Evolutionary conservation across 2,888 invertebrate species (phyloP), one percentile per base, ranked within the genome.

Genomic region (Chaetogeoica ovagalla): DNA sequence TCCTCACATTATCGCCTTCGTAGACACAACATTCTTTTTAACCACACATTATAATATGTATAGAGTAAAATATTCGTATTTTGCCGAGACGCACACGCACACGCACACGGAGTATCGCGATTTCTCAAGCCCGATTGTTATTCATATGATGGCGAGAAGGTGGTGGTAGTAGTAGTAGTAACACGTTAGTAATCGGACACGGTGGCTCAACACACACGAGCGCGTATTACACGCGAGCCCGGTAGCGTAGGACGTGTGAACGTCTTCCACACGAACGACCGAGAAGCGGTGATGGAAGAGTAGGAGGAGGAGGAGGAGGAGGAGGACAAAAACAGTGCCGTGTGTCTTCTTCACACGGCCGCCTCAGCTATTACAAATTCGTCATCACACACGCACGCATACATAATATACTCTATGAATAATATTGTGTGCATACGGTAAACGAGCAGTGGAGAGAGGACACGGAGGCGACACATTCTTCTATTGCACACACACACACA

Each of bases 291-390:
- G n/a, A n/a, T n/a, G n/a, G n/a, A n/a, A n/a, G n/a, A n/a, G n/a
- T n/a, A 9, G 43, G 43, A 48, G 17, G 6, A 52, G 23, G 6
- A 23, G n/a, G n/a, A n/a, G n/a, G 8, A 9, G 43, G 43, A 48
- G 17, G 6, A 52, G 23, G 6, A 23, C 30, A 30, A 30, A 30
- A 30, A 30, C 30, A 30, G 30, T 30, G 30, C 30, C 6, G 19
- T 48, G 30, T 30, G 52, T 60, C 62, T 52, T 63, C 62, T 79
- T 79, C 79, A 79, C 79, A 77, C 77, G 79, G 55, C 62, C 76
- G 77, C 13, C 55, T 63, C 39, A 39, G 68, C 77, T 70, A 71
- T 79, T 79, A 79, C 79, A 57, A 71, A 79, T 79, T 79, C 79
- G 79, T 79, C 79, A 71, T 71, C 43, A 57, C 55, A 68, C 48